Base-by-base conservation (phyloP, 2,113 vertebrate species). In the Rhinopomastus cyanomelas region DNA sequence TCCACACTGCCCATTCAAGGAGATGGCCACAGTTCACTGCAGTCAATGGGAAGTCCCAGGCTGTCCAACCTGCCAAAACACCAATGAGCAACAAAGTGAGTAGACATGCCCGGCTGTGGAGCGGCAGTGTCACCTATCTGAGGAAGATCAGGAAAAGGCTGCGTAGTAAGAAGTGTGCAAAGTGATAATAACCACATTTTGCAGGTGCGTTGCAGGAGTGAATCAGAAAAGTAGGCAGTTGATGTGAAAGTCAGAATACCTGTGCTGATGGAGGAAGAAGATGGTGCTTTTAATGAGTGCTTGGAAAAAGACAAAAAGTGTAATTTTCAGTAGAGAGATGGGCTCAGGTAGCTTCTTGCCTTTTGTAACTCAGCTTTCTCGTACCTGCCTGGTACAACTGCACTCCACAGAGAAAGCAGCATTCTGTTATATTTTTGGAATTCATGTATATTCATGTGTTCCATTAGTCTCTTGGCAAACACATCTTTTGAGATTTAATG, bases 401-500 rank as follows among this genome's bases (percentile, higher is more conserved):
- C 62, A n/a, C 30, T 79, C 37, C 22, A 61, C 60, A 56, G 65
- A 81, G 30, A 92, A 95, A 81, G 69, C 20, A 75, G 44, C 66
- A 78, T 53, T 84, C 87, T 87, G 60, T 77, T 81, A n/a, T 46
- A 75, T 74, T 87, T 96, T 88, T 81, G 68, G 55, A 62, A 72
- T 81, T 79, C 60, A 48, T 87, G 81, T 94, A 89, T 91, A 91
- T 74, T 85, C 57, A 62, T 51, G 39, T 59, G 60, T 79, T 94
- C 85, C 68, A 66, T 90, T 89, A 92, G 72, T 77, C 82, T 85
- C 83, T 82, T 84, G 69, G 77, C 61, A 92, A 84, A 55, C 51
- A 23, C 56, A 55, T 85, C 44, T 92, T 94, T 90, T 91, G 71
- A 93, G 77, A 36, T 76, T 51, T 88, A 60, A 94, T 81, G 80